phyloP scores from a whole-genome alignment of 2,113 vertebrate genomes.

The Vicugna pacos region DNA sequence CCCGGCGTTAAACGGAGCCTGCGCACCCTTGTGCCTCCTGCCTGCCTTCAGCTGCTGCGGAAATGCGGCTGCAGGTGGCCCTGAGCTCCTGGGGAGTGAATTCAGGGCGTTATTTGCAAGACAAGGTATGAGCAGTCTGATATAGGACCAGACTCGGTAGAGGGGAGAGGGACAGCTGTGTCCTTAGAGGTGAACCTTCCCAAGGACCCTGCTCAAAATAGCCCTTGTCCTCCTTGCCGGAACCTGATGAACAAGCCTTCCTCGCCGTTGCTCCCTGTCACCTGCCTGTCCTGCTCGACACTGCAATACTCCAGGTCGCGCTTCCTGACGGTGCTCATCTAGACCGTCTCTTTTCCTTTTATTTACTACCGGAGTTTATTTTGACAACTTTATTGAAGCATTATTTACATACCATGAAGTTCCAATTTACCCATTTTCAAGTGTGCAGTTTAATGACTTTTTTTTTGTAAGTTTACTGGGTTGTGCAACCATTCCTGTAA shows the following conservation, averaged over 20 bases:
- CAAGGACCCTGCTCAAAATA: conserved; percentile 35
- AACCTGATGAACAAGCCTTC: background rate
- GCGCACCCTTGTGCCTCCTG: background rate
- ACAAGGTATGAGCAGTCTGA: background rate
- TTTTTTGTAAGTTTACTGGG: background rate
- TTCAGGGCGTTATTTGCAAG: background rate
- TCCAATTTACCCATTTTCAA: background rate
- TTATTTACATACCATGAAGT: background rate
- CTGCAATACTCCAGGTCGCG: background rate
- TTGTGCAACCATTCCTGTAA: background rate
- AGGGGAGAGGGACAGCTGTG: background rate
- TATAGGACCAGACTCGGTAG: background rate
- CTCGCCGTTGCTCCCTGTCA: background rate
- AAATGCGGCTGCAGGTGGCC: accelerated
- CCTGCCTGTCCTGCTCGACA: background rate
- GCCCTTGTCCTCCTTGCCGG: background rate
- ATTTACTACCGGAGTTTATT: background rate
- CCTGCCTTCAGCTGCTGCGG: background rate
- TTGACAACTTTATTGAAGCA: background rate
- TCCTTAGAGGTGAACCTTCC: background rate
- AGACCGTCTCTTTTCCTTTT: background rate
- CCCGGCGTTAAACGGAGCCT: background rate
- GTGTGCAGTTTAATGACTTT: background rate
- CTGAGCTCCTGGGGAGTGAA: background rate
- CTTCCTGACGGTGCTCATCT: background rate